Conservation (phyloP, 2,797 vertebrate species). For the Trichosurus vulpecula region DNA sequence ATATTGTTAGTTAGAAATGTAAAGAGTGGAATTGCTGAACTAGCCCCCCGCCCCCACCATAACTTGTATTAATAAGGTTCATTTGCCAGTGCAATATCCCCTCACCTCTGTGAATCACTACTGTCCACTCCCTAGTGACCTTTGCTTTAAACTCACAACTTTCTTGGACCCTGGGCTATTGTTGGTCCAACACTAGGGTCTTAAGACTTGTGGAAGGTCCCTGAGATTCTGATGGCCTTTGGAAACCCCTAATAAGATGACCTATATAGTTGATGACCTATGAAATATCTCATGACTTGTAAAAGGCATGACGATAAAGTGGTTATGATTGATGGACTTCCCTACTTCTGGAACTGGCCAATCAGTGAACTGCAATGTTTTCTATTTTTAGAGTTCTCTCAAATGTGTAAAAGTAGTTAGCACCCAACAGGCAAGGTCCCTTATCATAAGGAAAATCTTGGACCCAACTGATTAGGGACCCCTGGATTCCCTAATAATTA, state of each 20-base stretch:
- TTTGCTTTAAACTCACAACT: background rate
- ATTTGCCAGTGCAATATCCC: background rate
- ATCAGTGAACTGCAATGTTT: background rate
- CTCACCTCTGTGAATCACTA: background rate
- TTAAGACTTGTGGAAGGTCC: background rate
- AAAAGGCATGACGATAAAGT: background rate
- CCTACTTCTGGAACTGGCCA: background rate
- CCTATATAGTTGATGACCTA: background rate
- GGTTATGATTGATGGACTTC: background rate
- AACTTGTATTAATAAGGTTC: background rate
- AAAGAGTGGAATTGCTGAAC: background rate
- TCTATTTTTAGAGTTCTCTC: background rate
- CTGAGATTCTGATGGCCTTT: background rate
- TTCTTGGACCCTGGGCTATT: background rate
- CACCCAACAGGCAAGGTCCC: background rate
- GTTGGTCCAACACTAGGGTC: background rate
- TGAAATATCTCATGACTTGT: background rate
- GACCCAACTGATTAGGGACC: background rate
- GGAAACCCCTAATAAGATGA: background rate
- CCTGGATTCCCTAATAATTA: background rate
- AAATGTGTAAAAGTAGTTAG: background rate
- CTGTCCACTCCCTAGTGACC: background rate
- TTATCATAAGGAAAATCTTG: background rate
- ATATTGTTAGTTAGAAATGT: background rate
- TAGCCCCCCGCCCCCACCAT: fast-evolving